Evolutionary conservation across 2,888 invertebrate genomes (phyloP).

Genomic region (Drosophila dives): DNA sequence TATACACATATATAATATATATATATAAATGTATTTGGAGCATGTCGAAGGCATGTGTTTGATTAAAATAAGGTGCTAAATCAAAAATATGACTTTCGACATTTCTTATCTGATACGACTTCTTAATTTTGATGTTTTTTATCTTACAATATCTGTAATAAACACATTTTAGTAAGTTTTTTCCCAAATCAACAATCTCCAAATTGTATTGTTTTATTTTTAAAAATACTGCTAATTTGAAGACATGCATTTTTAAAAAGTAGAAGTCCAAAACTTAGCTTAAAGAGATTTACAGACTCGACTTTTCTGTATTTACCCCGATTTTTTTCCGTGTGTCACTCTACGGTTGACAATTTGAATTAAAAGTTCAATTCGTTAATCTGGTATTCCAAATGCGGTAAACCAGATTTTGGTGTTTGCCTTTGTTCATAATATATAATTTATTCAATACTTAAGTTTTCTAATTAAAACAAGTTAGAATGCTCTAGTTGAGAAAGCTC

Average conservation of each 20-base stretch:
- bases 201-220: no score
- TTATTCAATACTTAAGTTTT: neutral
- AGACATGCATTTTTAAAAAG: neutral
- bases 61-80: constrained; percentile 65
- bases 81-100: constrained; percentile 45
- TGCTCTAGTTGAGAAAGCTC: neutral
- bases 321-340: neutral
- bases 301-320: neutral
- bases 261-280: neutral
- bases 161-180: neutral
- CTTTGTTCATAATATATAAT: neutral
- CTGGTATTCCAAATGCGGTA: neutral
- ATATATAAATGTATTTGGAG: constrained; percentile 21
- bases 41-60: constrained; percentile 31
- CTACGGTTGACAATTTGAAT: neutral
- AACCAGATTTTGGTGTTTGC: neutral
- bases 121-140: neutral
- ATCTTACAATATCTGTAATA: neutral
- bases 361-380: neutral
- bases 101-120: constrained; percentile 8
- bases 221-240: neutral
- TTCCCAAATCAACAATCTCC: neutral
- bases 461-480: neutral
- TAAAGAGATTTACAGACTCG: neutral
- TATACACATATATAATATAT: constrained; percentile 2